Percentiles rank a stretch among this genome's conserved stretches.
Conservation (phyloP, 1,140 invertebrate species). For the Bombus waltoni region DNA sequence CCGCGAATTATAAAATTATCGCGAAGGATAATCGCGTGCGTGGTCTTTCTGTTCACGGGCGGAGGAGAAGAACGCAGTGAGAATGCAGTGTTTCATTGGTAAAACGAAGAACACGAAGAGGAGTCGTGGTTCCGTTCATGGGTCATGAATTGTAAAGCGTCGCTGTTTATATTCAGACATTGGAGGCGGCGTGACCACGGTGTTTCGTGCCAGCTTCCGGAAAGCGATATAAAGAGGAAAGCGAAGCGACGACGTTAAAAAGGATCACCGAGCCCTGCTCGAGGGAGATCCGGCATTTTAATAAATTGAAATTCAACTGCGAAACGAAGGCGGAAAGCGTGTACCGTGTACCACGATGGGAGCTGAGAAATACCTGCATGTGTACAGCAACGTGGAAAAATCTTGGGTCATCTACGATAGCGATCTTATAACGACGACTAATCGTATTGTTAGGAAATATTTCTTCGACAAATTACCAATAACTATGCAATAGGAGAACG, state of each 20-base stretch:
- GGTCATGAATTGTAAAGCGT: constrained; percentile 74
- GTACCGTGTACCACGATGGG: neutral
- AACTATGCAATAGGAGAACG: neutral
- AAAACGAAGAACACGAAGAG: constrained; percentile 19
- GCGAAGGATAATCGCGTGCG: constrained; percentile 12
- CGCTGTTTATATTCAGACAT: constrained; percentile 75
- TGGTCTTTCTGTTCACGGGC: neutral
- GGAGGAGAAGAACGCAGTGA: neutral
- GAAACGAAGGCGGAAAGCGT: constrained; percentile 43
- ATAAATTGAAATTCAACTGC: constrained; percentile 64
- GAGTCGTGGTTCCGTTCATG: constrained; percentile 51
- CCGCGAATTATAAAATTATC: constrained; percentile 9
- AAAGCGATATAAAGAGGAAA: constrained; percentile 45
- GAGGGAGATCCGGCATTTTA: constrained; percentile 51
- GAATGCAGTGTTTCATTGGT: constrained; percentile 15
- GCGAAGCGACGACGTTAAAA: constrained; percentile 53
- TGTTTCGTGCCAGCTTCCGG: constrained; percentile 55
- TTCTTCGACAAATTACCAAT: neutral
- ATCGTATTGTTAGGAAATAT: neutral
- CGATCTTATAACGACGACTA: neutral
- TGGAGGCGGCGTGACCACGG: constrained; percentile 55
- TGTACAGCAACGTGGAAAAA: neutral
- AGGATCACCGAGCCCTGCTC: constrained; percentile 39
- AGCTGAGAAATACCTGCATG: constrained; percentile 9
- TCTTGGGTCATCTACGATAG: neutral